Evolutionary conservation across 1,140 invertebrate genomes (phyloP).

Genomic region (Papilio glaucus): DNA sequence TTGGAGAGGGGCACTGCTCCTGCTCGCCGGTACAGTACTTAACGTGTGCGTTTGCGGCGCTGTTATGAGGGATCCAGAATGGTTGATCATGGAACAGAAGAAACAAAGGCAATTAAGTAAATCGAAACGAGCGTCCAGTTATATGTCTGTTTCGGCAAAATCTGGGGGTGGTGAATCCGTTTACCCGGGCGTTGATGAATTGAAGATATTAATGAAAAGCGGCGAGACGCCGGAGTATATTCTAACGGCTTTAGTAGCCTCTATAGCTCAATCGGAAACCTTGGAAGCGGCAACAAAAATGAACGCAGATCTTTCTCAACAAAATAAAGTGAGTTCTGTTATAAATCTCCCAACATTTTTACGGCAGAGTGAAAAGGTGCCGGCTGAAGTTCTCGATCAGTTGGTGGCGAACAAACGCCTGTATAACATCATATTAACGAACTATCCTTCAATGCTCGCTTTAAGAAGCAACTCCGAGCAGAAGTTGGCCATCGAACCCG

Average conservation of each 20-base stretch:
- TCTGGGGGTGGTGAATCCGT: constrained; percentile 80
- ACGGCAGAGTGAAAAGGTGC: constrained; percentile 88
- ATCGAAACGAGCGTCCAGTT: constrained; percentile 79
- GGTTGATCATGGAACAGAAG: constrained; percentile 87
- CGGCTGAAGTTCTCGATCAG: constrained; percentile 88
- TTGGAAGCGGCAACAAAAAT: constrained; percentile 77
- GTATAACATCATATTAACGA: constrained; percentile 88
- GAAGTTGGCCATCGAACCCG: constrained; percentile 80
- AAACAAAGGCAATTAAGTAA: constrained; percentile 77
- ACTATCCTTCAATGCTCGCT: constrained; percentile 87
- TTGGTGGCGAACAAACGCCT: constrained; percentile 86
- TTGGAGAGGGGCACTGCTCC: constrained; percentile 93
- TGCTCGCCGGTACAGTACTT: constrained; percentile 93
- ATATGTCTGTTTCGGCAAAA: constrained; percentile 78
- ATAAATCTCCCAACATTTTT: constrained; percentile 92
- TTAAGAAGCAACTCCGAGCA: constrained; percentile 87
- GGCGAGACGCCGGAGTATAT: constrained; percentile 89
- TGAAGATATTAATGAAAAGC: constrained; percentile 87
- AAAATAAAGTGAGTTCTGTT: constrained; percentile 85
- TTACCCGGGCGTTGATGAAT: constrained; percentile 86
- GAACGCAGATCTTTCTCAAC: constrained; percentile 71
- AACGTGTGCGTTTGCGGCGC: constrained; percentile 95
- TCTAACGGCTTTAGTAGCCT: constrained; percentile 86
- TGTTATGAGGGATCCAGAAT: constrained; percentile 93
- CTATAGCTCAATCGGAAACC: constrained; percentile 80